Percentiles rank a stretch among this genome's conserved stretches.
phyloP scores from a whole-genome alignment of 2,888 invertebrate genomes.

The Drosophila ezoana region DNA sequence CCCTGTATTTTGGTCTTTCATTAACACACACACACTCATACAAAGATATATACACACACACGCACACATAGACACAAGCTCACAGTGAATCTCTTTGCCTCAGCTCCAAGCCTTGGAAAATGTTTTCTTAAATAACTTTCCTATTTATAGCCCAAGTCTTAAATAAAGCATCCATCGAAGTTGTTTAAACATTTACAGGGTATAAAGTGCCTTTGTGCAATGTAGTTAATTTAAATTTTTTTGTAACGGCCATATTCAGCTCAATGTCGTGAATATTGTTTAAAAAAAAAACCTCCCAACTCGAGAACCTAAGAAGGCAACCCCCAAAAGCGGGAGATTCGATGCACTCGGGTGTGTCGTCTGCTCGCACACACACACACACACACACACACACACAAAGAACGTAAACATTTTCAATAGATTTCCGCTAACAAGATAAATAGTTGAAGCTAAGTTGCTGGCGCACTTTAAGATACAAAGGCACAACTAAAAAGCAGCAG shows the following conservation, averaged over 20 bases:
- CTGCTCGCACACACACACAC: conserved; percentile 7
- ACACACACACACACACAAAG: conserved; percentile 26
- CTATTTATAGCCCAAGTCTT: too few species aligned
- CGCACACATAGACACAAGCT: too few species aligned
- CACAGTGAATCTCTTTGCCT: too few species aligned
- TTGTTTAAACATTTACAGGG: too few species aligned
- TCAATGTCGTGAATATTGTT: conserved; percentile 6
- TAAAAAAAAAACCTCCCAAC: conserved; percentile 4
- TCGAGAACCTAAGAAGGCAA: not conserved
- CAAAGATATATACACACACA: too few species aligned
- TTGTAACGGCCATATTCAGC: conserved; percentile 1
- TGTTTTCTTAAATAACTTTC: too few species aligned
- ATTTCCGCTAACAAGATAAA: conserved; percentile 80
- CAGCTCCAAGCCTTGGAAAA: too few species aligned
- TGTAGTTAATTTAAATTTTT: conserved; percentile 1
- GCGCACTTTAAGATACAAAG: conserved; percentile 63
- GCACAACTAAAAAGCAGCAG: conserved; percentile 54
- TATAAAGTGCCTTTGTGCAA: not conserved
- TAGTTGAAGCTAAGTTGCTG: conserved; percentile 64
- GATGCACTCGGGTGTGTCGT: conserved; percentile 31
- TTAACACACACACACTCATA: too few species aligned
- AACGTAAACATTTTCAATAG: conserved; percentile 76
- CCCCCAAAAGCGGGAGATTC: not conserved
- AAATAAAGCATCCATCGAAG: too few species aligned
- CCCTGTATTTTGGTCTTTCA: too few species aligned